phyloP scores from a whole-genome alignment of 2,797 vertebrate species.

The Naso thynnoides region DNA sequence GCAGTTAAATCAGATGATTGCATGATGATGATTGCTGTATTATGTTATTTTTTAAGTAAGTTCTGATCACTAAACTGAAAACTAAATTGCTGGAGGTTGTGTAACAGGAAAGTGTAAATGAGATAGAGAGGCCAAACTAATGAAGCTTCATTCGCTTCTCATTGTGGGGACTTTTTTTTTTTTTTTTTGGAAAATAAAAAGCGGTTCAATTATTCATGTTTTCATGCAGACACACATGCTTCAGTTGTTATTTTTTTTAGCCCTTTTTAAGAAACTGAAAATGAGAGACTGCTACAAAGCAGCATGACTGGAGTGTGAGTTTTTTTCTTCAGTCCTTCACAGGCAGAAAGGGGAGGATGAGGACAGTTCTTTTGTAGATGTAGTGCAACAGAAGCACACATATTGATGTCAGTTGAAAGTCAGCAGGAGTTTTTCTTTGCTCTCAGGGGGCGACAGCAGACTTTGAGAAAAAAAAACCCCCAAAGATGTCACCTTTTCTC shows the following conservation, averaged over 20 bases:
- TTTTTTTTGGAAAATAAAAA: too few relatives aligned
- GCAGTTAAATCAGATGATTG: neutral
- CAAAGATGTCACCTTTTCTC: conserved; percentile 4
- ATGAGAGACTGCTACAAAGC: conserved; percentile 11
- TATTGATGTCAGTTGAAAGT: conserved; percentile 39
- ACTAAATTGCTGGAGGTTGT: neutral
- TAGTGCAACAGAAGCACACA: conserved; percentile 31
- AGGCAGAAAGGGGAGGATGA: conserved; percentile 21
- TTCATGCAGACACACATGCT: neutral
- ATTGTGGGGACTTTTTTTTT: neutral
- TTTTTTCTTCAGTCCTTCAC: conserved; percentile 23
- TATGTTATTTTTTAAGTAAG: neutral
- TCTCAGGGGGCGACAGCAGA: conserved; percentile 10
- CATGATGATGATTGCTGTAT: neutral
- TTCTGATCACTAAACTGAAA: neutral
- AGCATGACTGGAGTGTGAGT: conserved; percentile 6
- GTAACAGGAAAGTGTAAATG: neutral
- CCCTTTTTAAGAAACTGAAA: neutral
- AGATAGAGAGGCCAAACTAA: neutral
- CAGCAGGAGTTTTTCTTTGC: conserved; percentile 26
- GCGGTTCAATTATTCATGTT: too few relatives aligned
- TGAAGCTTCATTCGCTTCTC: neutral
- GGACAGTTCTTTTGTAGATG: conserved; percentile 33
- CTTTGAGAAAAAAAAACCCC: conserved; percentile 13
- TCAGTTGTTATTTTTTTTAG: neutral